Evolutionary conservation across 2,888 invertebrate genomes (phyloP), one percentile per base, ranked within the genome.

Genomic region (Andrena hattorfiana): DNA sequence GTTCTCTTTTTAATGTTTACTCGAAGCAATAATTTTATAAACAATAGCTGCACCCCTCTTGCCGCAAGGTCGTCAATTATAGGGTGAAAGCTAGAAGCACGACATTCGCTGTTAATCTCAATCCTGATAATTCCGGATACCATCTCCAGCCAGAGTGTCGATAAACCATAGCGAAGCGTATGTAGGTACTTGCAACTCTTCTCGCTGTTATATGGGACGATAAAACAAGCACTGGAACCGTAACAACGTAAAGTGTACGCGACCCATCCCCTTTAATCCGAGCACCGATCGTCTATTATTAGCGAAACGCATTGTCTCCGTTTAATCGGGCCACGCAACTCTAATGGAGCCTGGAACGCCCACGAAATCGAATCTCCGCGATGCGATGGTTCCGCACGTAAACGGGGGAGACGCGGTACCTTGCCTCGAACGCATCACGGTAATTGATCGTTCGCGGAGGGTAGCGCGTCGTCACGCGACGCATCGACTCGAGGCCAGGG

Each of bases 361-460:
- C 35, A 28, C 75, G 32, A 71, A 70, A 83, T 83, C 42, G 67
- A 81, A 81, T 70, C 56, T 10, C 48, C 60, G 35, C 66, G 16
- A 42, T 5, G 42, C 42, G 42, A 42, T 8, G 26, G 68, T 35
- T 51, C 51, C 49, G 35, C 35, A n/a, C 6, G 23, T 10, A 28
- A 49, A 67, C 51, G 26, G 32, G 26, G 70, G 8, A 35, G 64
- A 51, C 32, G 59, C 59, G n/a, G 10, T 13, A 8, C 32, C 51
- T 20, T n/a, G 30, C 35, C 74, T 70, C 49, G 68, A 59, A 48
- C 59, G 62, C 70, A 59, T 67, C 64, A 64, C 20, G 62, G 68
- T 75, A 75, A 84, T 84, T 83, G 77, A 84, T 84, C 60, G 77
- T 81, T 81, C 68, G 70, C 28, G 74, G 59, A 72, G 85, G 67